phyloP scores from a whole-genome alignment of 37 sponge, comb jelly and placozoan genomes.

The Amphimedon queenslandica region DNA sequence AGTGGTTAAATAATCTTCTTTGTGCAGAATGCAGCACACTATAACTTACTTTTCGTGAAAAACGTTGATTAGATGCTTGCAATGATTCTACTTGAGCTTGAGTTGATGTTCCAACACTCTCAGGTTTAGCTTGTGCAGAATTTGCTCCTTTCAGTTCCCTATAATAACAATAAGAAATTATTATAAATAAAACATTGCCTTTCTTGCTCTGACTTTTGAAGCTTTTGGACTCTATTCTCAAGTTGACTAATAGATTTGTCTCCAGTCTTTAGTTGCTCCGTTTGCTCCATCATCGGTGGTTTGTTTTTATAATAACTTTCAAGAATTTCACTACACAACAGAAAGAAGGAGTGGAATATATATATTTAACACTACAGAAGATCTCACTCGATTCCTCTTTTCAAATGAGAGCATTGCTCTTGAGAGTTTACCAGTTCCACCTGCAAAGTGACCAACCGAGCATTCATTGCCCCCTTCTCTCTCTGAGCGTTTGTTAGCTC shows the following conservation, averaged over 20 bases:
- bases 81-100: background rate
- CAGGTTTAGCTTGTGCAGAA: background rate
- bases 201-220: conserved; percentile 1
- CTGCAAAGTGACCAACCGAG: background rate
- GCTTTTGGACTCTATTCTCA: conserved; percentile 1
- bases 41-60: background rate
- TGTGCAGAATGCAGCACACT: background rate
- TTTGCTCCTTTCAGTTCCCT: too few relatives aligned
- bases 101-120: background rate
- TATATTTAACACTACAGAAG: too few relatives aligned
- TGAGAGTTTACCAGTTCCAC: background rate
- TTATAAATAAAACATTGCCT: background rate
- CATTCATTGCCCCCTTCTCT: background rate
- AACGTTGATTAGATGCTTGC: background rate
- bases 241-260: background rate
- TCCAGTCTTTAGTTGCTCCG: background rate
- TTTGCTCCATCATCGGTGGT: background rate
- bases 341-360: too few relatives aligned
- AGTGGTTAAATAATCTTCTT: background rate
- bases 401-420: background rate
- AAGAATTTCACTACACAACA: background rate
- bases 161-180: too few relatives aligned
- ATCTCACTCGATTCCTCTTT: background rate
- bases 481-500: background rate
- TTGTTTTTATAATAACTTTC: background rate